Base-by-base conservation (phyloP, 2,888 invertebrate species). In the Rhamphomyia laevipes region DNA sequence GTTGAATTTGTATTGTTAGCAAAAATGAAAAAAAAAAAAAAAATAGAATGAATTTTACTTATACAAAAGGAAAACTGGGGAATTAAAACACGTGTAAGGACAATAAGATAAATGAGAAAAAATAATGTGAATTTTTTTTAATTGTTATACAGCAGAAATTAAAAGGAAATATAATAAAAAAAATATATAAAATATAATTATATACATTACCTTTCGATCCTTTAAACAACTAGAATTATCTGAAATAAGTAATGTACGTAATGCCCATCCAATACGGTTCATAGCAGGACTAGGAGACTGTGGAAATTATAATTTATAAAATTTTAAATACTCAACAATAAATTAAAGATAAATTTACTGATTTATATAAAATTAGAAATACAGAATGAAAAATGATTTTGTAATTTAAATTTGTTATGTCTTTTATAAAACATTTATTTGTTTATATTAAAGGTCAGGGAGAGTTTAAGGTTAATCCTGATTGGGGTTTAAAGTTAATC, bases 251-350 rank as follows among this genome's bases (percentile, higher is more conserved):
- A 84, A 69, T 13, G 80, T 80, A 53, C 84, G 73, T 45, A 86
- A 65, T 12, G 84, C 80, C 76, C 81, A 78, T 49, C 84, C 84
- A 57, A 82, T 81, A 57, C 80, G 74, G 49, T 76, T 75, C 68
- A 84, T 77, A 59, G 77, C 74, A 56, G 79, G 75, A 60, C 81
- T 80, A 45, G 84, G 82, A 48, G 75, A 66, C 76, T 77, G 64
- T n/a, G n/a, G n/a, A 7, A 56, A 53, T 45, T 38, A 17, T 40
- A 15, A 27, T n/a, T n/a, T 21, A 18, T 38, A 35, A 52, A 50
- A 21, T 30, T 46, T 44, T 44, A 49, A 49, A 48, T 7, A 21
- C 15, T 41, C 42, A 33, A 21, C 16, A 43, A 35, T 35, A 38
- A 40, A 41, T 17, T 11, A 43, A 31, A 38, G 43, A 3, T 42